Evolutionary conservation across 1,140 invertebrate species (phyloP), one percentile per base, ranked within the genome.

Genomic region (Nasonia giraulti): DNA sequence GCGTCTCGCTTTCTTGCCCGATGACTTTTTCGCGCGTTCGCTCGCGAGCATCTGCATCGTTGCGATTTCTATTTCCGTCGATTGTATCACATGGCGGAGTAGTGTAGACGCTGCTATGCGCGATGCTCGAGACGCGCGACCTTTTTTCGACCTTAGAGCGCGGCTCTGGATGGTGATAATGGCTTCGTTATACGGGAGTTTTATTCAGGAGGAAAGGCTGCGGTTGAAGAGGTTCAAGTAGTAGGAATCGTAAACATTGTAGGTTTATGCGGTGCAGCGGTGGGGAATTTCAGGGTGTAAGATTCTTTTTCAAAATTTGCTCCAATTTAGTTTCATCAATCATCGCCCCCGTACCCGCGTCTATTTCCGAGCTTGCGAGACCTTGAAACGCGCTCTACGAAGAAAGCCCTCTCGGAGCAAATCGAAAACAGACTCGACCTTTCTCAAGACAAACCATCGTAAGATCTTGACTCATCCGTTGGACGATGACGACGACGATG

Each of bases 41-140:
- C 80, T 73, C n/a, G 40, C 4, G 1, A 77, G n/a, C 33, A 80
- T 80, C 66, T 80, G 33, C 50, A 79, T 50, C 27, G 71, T 40
- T 80, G 68, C 71, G 71, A 83, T 66, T 77, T 83, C 82, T 83
- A 83, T 83, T 83, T 83, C 55, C 5, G 82, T 83, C 40, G 82
- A 83, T 83, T 71, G n/a, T 78, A 78, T 83, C 82, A 78, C 8
- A 31, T 33, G 23, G n/a, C 44, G 37, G 27, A 27, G 27, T 27
- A 71, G 55, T 71, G 31, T 6, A 71, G 1, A 69, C 66, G 23
- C 31, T 33, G 2, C n/a, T 27, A 1, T 37, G 8, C 33, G 33
- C 33, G 27, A 27, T 37, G 2, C 33, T 37, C 33, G 33, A 27
- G 44, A 82, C 71, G 27, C 31, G 50, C 33, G 11, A 44, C 23